Evolutionary conservation across 1,140 invertebrate genomes (phyloP).

Genomic region (Archivesica marissinica): DNA sequence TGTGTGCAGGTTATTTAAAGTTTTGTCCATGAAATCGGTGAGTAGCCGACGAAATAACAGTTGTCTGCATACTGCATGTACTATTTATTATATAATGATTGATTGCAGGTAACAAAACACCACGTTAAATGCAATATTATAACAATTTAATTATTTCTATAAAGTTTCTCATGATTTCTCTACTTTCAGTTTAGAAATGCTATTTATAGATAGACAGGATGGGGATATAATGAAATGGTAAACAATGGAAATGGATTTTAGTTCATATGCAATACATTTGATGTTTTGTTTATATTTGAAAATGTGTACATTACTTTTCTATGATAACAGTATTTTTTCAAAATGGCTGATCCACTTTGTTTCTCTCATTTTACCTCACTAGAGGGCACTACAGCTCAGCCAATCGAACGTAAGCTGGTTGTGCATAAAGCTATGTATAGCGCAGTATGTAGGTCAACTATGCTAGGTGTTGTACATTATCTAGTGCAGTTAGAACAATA

Average conservation of each 20-base stretch:
- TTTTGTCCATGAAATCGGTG: no score
- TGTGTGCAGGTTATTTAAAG: no score
- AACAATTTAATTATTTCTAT: no score
- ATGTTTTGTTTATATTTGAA: neutral
- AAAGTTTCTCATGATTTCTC: no score
- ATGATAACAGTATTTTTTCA: neutral
- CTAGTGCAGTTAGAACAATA: neutral
- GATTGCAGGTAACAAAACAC: no score
- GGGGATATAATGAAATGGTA: neutral
- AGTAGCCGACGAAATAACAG: no score
- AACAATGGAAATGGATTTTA: neutral
- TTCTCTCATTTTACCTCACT: neutral
- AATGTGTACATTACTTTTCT: neutral
- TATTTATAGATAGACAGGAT: neutral
- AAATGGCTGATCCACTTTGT: neutral
- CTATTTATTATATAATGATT: no score
- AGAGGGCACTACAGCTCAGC: slow-evolving; percentile 2
- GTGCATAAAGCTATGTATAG: neutral
- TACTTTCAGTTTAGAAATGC: slow-evolving; percentile 17
- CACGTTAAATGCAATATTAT: no score
- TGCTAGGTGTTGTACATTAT: slow-evolving; percentile 27
- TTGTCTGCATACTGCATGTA: no score
- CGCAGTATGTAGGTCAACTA: slow-evolving; percentile 14
- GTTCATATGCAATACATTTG: neutral
- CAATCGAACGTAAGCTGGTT: neutral